Base-by-base conservation (phyloP, 2,888 invertebrate genomes). In the Sphaerophoria taeniata region DNA sequence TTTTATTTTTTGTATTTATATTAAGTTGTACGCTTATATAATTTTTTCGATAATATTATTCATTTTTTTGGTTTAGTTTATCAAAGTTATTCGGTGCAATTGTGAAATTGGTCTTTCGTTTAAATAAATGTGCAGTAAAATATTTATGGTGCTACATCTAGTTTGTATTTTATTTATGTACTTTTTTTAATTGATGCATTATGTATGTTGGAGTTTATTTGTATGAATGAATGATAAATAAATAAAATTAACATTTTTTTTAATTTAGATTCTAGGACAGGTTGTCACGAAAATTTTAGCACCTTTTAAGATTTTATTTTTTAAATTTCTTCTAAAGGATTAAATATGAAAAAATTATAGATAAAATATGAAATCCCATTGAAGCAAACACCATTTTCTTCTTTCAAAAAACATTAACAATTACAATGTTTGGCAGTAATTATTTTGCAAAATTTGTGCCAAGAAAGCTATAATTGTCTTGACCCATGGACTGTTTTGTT, bases 61-160 rank as follows among this genome's bases (percentile, higher is more conserved):
- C 9, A 33, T 58, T 36, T 14, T 16, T 14, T 72, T 60, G 53
- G 16, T 63, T 16, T 73, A 73, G 60, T 24, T 24, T 24, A 2
- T 24, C 2, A 24, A 24, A 45, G 34, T 39, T 69, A 56, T 51
- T 76, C 85, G 82, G 86, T 86, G 86, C 86, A 82, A 55, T 86
- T 70, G 81, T 82, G 86, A 82, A 82, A 81, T 86, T 86, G 86
- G 86, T 86, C 86, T 86, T 81, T 86, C 76, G 74, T 82, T 75
- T 82, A 78, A 78, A 82, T 74, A 61, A 75, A 85, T 79, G 80
- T 85, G 81, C 81, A 80, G 60, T 81, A 47, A 76, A 76, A 61
- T 76, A 47, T 65, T 16, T 49, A 60, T 77, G 73, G 84, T 84
- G 84, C 79, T 45, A 58, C 56, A 70, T 73, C 47, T 70, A 61